Conservation (phyloP, 2,113 vertebrate genomes). For the Leptobrachium ailaonicum region DNA sequence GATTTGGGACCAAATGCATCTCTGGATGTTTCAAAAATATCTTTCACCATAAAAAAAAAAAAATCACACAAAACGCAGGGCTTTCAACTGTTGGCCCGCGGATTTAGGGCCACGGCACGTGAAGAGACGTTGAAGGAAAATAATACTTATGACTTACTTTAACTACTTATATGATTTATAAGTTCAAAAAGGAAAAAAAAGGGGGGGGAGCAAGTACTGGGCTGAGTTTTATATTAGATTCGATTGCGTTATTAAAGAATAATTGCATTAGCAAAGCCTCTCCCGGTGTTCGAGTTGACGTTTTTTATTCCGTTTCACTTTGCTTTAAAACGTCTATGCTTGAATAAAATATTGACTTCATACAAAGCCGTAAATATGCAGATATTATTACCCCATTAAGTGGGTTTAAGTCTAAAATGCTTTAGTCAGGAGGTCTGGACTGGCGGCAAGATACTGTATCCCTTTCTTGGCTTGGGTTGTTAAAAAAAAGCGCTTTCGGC, state of each 20-base stretch:
- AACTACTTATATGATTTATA: no score
- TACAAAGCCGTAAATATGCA: background rate
- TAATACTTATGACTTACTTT: no score
- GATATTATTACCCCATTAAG: conserved; percentile 24
- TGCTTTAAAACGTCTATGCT: background rate
- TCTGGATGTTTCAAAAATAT: background rate
- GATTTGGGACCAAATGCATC: background rate
- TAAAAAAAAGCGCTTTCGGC: background rate
- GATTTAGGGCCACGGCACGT: no score
- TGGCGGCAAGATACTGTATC: conserved; percentile 12
- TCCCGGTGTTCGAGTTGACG: background rate
- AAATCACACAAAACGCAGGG: no score
- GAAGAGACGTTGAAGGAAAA: no score
- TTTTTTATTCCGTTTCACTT: background rate
- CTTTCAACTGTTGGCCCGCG: no score
- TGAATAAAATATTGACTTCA: background rate
- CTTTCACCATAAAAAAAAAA: background rate
- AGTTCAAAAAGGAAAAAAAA: no score
- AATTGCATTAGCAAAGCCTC: background rate
- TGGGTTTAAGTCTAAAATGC: conserved; percentile 26
- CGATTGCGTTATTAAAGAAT: background rate
- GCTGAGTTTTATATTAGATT: background rate
- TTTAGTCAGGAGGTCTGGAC: conserved; percentile 28
- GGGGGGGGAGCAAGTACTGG: background rate
- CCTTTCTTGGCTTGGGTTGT: conserved; percentile 7